phyloP scores from a whole-genome alignment of 2,113 vertebrate genomes.

The Heloderma charlesbogerti region DNA sequence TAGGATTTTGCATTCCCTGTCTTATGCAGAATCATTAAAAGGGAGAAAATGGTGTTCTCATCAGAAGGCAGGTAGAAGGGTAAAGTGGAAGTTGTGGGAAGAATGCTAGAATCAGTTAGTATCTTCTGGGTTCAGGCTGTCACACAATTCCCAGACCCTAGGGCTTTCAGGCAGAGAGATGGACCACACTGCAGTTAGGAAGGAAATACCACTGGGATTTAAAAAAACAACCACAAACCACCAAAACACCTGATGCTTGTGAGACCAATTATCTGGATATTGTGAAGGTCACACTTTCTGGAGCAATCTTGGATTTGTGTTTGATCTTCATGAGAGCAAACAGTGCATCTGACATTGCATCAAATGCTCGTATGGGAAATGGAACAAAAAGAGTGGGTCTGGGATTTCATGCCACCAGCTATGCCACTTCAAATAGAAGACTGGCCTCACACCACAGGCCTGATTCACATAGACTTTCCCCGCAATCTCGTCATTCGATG shows the following conservation, averaged over 20 bases:
- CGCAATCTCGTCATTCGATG: not conserved
- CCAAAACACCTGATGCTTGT: not conserved
- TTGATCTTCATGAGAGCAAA: slow-evolving; percentile 32
- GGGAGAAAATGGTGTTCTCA: not conserved
- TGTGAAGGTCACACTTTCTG: slow-evolving; percentile 36
- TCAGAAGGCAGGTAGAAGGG: slow-evolving; percentile 42
- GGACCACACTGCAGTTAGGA: slow-evolving; percentile 41
- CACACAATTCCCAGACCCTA: not conserved
- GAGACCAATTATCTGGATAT: slow-evolving; percentile 40
- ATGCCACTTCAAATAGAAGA: not conserved
- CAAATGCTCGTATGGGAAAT: rapidly evolving
- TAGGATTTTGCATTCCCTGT: slow-evolving; percentile 24
- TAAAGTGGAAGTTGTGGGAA: not conserved
- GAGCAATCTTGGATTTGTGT: not conserved
- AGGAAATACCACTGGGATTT: slow-evolving; percentile 15
- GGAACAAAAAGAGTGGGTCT: not conserved
- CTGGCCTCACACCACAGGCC: not conserved
- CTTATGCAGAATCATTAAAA: slow-evolving; percentile 1
- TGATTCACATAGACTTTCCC: not conserved
- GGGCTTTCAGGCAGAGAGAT: slow-evolving; percentile 42
- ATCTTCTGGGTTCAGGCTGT: slow-evolving; percentile 44
- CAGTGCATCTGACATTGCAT: not conserved
- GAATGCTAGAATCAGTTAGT: not conserved
- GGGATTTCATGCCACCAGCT: too few relatives aligned
- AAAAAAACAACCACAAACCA: not conserved